Base-by-base conservation (phyloP, 2,888 invertebrate species). In the Volucella inanis region DNA sequence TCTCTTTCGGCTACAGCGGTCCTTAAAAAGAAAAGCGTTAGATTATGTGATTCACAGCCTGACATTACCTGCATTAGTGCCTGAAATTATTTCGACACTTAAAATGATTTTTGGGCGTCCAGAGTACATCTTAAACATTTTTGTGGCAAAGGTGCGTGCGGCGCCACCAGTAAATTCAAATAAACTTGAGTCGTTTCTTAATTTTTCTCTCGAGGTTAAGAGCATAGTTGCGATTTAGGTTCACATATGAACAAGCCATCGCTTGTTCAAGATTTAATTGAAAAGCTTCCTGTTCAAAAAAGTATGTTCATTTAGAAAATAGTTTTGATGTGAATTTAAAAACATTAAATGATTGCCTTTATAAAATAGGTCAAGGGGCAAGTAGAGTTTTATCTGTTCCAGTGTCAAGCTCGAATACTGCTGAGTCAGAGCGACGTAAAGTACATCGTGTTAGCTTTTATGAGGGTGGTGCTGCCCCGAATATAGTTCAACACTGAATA, bases 281-380 rank as follows among this genome's bases (percentile, higher is more conserved):
- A 18, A 18, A 18, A 18, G 18, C 18, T 18, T 18, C 2, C 18
- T 18, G 18, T 18, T 18, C 18, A 18, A 18, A 18, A 18, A 18
- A 18, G 18, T 79, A 82, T 38, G 41, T 84, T 31, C 71, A 62
- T 15, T 11, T 77, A 45, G 54, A 61, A 45, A 10, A 38, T 1
- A 14, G 45, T 2, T 10, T 12, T 10, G 54, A 47, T 3, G 61
- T 15, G 6, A 79, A 67, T 59, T 18, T 82, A 11, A 47, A 43
- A 8, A 50, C 39, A 12, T 79, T 82, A 22, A 79, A 70, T 45
- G 70, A 76, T 43, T 82, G 72, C 68, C 31, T 87, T 12, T 83
- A 70, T 43, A 67, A 71, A 22, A 74, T 79, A 45, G 79, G 71
- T 15, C 68, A 80, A 9, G 77, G 72, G 4, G 81, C 84, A 31